Base-by-base conservation (phyloP, 1,140 invertebrate species). In the Tribolium castaneum region DNA sequence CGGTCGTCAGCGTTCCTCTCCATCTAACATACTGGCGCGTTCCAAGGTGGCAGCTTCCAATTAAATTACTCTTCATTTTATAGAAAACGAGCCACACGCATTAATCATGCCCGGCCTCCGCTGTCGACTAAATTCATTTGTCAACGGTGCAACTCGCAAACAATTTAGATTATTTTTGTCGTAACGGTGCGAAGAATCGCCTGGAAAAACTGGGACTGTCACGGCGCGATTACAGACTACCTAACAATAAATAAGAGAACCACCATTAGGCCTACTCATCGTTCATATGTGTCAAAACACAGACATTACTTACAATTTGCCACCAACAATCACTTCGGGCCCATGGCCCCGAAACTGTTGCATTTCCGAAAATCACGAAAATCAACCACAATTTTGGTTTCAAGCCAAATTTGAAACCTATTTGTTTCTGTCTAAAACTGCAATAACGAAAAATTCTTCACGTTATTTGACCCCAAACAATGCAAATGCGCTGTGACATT, bases 151-250 rank as follows among this genome's bases (percentile, higher is more conserved):
- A 80, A 75, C 79, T 78, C 77, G 79, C 76, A 80, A 80, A 80
- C 79, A 80, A 80, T 80, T 80, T 80, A 80, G 79, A 80, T 80
- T 80, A 80, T 80, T 80, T 80, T 80, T 80, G 79, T 77, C 50
- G 51, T 62, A 30, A 19, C 12, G 49, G 22, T 72, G 76, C 62
- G 76, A 78, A 78, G 71, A 80, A 78, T 78, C 76, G 70, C 51
- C 12, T 59, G 62, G 77, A 78, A 80, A 78, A 78, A 78, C 77
- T 66, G 19, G 71, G 66, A 51, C 76, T 73, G 76, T 77, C 76
- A 71, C 25, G 30, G 16, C 49, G 50, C 72, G 51, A 75, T 75
- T 56, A 75, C 50, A 75, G 22, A 25, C 49, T 59, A 25, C 14
- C 50, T 51, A 52, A 52, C 72, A 35, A 75, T 75, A 75, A 75